Evolutionary conservation across 2,113 vertebrate species (phyloP).

Genomic region (Erythrocebus patas): DNA sequence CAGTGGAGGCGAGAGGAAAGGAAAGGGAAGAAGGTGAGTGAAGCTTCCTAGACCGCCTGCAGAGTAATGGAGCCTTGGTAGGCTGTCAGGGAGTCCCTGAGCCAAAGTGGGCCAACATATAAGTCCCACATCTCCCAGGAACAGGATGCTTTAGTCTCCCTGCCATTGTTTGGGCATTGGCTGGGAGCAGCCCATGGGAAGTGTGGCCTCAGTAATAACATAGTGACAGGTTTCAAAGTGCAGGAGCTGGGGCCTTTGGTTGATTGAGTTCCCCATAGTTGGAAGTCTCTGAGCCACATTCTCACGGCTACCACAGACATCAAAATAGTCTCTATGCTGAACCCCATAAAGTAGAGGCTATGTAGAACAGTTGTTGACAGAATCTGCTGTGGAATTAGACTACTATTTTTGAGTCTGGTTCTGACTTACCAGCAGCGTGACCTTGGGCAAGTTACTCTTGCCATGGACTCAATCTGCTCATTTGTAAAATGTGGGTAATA

Average conservation of each 20-base stretch:
- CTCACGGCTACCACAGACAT: background rate
- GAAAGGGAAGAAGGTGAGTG: fast-evolving
- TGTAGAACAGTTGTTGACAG: background rate
- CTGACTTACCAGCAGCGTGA: background rate
- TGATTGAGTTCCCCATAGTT: background rate
- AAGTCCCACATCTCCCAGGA: background rate
- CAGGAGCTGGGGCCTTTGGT: background rate
- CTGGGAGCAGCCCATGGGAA: background rate
- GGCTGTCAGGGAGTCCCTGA: background rate
- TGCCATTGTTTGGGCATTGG: background rate
- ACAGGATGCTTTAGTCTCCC: background rate
- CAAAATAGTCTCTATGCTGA: background rate
- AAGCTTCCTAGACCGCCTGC: background rate
- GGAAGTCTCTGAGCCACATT: background rate
- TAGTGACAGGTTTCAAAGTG: background rate
- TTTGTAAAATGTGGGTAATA: background rate
- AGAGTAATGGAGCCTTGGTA: background rate
- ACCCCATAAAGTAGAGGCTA: background rate
- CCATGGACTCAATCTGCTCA: background rate
- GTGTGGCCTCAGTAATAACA: background rate
- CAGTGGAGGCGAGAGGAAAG: background rate
- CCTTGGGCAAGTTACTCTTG: background rate
- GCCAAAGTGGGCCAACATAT: background rate
- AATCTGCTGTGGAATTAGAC: background rate
- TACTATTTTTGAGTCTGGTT: background rate